Evolutionary conservation across 2,797 vertebrate species (phyloP), one percentile per base, ranked within the genome.

Genomic region (Acestrorhynchus altus): DNA sequence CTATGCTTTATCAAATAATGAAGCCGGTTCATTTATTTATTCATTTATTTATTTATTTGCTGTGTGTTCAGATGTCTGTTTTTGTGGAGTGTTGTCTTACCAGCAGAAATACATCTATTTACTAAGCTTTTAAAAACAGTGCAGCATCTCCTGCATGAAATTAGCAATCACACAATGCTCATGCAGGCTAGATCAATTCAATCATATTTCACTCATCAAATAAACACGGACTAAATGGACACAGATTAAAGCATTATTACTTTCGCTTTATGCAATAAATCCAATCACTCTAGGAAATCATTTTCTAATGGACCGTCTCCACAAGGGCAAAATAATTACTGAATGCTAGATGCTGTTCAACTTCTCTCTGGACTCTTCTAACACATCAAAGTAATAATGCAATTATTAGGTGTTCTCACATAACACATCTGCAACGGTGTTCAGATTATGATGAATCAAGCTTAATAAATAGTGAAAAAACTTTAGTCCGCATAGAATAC

Each of bases 221-320:
- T 76, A 78, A 44, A 28, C 71, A 39, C 69, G 8, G 68, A 85
- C 82, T 73, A 69, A 86, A 87, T 80, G 49, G 72, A 85, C 79
- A 83, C 63, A 51, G n/a, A 46, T 84, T 80, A 64, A 6, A 47
- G 15, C 75, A 86, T 74, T 85, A 82, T 67, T 85, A 84, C 46
- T 54, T 69, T 69, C 26, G 46, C 66, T 52, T 51, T 51, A 39
- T 35, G 18, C 22, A 10, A 52, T 68, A 35, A 51, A 69, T 69
- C 47, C 26, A 52, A 69, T 69, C 66, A 69, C 26, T 4, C 47
- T n/a, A 24, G 5, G 65, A 67, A 67, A 44, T 67, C 31, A 46
- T 24, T 11, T 31, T 67, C 51, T 42, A 52, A 52, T 24, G 18
- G 26, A 31, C 52, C 22, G 20, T 68, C 24, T 68, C 24, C 26